Evolutionary conservation across 2,888 invertebrate genomes (phyloP), one percentile per base, ranked within the genome.

Genomic region (Plusia festucae): DNA sequence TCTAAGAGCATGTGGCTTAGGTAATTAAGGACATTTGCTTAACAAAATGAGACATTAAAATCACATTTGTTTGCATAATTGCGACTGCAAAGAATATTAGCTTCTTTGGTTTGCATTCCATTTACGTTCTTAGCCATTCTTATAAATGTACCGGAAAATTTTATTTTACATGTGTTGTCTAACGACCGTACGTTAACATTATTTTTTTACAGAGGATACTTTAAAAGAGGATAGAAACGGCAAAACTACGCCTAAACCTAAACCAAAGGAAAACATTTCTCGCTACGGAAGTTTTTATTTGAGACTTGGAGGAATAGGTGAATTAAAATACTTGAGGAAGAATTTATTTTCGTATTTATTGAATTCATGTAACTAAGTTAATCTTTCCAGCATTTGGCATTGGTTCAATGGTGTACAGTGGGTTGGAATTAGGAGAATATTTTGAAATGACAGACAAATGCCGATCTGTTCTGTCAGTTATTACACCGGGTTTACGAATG

Each of bases 211-310:
- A 93, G 92, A 89, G 78, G 90, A 89, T 68, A 82, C 84, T 60
- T 89, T 90, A 60, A 91, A 89, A 79, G 91, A 91, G 65, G 94
- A 93, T 55, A 91, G 83, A 81, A 91, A 85, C 73, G 90, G 82
- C 15, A 93, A 90, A 88, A 78, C 80, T 40, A 86, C 88, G 46
- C 90, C 90, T n/a, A 93, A 88, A 86, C 78, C 81, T 69, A 94
- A 92, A 82, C 84, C 81, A 64, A 94, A 94, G 78, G 93, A 93
- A 77, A 86, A 72, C 70, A 90, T 94, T 78, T 91, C 94, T 51
- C 88, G 97, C 81, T 98, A 98, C 87, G 98, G 98, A 58, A 98
- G 98, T 90, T 98, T 98, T 90, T 98, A 98, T 91, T 95, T 98
- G 60, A 96, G 98, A 79, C 96, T 98, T 46, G 98, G 98, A 58